These are phyloP conservation scores for Caiman crocodilus DNA, from an alignment of 2,797 vertebrate species.

Conservation along the genomic window DNA sequence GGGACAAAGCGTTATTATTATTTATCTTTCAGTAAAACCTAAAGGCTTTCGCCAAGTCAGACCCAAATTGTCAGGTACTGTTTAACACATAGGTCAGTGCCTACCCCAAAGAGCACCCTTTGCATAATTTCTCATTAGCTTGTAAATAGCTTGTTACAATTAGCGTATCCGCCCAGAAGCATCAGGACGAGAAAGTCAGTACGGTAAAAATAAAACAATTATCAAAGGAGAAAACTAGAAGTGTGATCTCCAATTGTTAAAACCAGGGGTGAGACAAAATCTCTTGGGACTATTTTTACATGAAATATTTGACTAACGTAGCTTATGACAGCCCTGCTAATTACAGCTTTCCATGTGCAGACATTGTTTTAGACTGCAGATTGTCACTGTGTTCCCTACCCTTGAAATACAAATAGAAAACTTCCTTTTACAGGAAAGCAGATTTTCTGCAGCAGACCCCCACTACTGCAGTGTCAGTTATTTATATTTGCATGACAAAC, in stretches of 20 bases:
- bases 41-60: not conserved
- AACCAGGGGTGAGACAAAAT: too few species aligned
- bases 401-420: not conserved
- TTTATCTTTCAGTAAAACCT: not conserved
- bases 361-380: not conserved
- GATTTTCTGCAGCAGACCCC: conserved; percentile 50
- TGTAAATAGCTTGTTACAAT: not conserved
- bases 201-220: not conserved
- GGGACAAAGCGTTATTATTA: not conserved
- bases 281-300: not conserved
- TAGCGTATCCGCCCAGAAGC: not conserved
- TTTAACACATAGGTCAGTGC: not conserved
- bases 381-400: not conserved
- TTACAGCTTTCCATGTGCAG: not conserved
- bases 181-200: not conserved
- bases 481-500: conserved; percentile 86
- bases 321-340: not conserved
- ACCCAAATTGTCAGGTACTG: not conserved
- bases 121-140: not conserved
- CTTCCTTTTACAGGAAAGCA: not conserved
- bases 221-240: not conserved
- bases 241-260: not conserved
- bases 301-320: not conserved
- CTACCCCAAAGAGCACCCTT: not conserved
- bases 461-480: conserved; percentile 67